phyloP scores from a whole-genome alignment of 2,888 invertebrate genomes.

The Prenolepis imparis region DNA sequence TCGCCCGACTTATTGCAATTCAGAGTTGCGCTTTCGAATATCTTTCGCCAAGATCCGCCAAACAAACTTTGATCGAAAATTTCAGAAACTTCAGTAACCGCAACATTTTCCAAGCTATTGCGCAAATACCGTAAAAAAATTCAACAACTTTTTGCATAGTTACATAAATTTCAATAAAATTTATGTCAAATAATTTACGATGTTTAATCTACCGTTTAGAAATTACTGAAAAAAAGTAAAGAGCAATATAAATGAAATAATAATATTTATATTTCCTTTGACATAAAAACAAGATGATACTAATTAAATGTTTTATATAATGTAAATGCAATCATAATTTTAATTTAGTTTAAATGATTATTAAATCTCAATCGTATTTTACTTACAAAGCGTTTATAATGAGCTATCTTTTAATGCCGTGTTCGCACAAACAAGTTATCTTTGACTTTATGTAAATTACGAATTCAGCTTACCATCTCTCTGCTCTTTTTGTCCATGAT shows the following conservation, averaged over 20 bases:
- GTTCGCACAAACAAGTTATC: neutral
- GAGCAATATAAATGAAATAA: neutral
- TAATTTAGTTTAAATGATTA: neutral
- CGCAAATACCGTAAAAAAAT: constrained; percentile 26
- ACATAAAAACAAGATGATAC: neutral
- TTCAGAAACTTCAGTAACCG: constrained; percentile 15
- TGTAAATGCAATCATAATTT: constrained; percentile 11
- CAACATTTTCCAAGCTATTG: constrained; percentile 27
- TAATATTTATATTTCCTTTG: neutral
- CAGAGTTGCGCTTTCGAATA: constrained; percentile 33
- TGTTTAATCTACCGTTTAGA: constrained; percentile 1
- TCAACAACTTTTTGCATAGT: constrained; percentile 35
- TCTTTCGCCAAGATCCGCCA: constrained; percentile 17
- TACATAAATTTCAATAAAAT: constrained; percentile 42
- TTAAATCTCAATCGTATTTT: neutral
- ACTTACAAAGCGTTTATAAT: neutral
- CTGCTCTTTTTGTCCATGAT: constrained; percentile 84
- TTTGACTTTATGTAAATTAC: neutral
- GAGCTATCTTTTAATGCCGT: neutral
- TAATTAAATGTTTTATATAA: neutral
- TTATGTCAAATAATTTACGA: constrained; percentile 32
- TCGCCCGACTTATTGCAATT: constrained; percentile 21
- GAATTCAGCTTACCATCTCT: constrained; percentile 80
- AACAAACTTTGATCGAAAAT: constrained; percentile 42
- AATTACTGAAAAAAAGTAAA: neutral